phyloP scores from a whole-genome alignment of 2,797 vertebrate genomes.

The Pseudopleuronectes americanus region DNA sequence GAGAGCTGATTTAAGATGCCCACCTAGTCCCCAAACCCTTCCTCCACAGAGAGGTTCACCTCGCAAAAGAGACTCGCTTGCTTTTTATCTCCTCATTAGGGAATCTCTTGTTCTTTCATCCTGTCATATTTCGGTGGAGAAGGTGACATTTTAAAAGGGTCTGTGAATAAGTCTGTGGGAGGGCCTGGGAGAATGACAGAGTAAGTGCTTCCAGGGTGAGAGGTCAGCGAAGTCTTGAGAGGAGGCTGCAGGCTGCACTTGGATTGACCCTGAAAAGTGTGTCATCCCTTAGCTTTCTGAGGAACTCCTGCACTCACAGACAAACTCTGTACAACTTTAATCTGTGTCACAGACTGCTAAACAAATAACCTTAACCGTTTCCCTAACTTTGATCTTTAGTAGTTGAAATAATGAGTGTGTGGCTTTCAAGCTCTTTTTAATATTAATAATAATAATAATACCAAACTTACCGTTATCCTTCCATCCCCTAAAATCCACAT shows the following conservation, averaged over 20 bases:
- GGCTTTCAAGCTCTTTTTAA: not conserved
- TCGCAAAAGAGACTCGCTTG: conserved; percentile 14
- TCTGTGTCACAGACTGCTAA: not conserved
- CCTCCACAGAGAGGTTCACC: conserved; percentile 21
- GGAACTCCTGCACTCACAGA: conserved; percentile 3
- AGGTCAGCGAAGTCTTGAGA: conserved; percentile 57
- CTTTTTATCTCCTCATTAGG: conserved; percentile 64
- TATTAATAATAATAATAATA: not conserved
- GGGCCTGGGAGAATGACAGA: conserved; percentile 54
- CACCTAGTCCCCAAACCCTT: conserved; percentile 53
- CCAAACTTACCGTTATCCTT: not conserved
- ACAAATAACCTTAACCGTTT: not conserved
- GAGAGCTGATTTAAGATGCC: conserved; percentile 66
- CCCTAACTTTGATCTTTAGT: not conserved
- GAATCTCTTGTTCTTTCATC: conserved; percentile 31
- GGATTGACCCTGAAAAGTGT: conserved; percentile 40
- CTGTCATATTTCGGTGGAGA: conserved; percentile 45
- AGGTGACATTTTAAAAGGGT: conserved; percentile 63
- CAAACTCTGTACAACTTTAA: not conserved
- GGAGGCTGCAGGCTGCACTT: conserved; percentile 57
- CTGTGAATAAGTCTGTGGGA: conserved; percentile 49
- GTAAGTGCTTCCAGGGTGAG: conserved; percentile 73
- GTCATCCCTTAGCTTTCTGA: conserved; percentile 16
- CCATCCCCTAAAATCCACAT: not conserved
- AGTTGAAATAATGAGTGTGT: not conserved